These are phyloP conservation scores for Dicroscelio sp. DNA, from an alignment of 2,888 invertebrate genomes.

Conservation along the genomic window DNA sequence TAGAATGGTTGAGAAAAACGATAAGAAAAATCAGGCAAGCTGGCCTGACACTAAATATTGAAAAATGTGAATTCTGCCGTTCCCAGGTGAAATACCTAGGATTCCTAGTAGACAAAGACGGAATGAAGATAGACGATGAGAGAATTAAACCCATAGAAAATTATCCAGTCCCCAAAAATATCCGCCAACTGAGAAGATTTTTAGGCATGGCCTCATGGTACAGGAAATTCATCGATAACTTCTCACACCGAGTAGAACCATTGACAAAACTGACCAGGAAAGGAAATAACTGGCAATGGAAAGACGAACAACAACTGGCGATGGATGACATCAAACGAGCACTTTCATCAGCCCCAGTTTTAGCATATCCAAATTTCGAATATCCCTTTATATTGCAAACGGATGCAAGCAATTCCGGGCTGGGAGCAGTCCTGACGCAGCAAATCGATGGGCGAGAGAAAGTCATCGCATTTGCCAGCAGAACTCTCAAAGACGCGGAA, in stretches of 20 bases:
- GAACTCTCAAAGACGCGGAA: constrained; percentile 44
- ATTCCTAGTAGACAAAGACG: constrained; percentile 24
- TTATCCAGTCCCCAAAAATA: not conserved
- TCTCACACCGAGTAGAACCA: constrained; percentile 58
- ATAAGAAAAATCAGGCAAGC: constrained; percentile 37
- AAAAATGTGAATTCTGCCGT: constrained; percentile 74
- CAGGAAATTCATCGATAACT: constrained; percentile 57
- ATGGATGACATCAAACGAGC: not conserved
- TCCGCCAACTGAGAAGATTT: constrained; percentile 82
- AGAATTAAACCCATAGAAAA: not conserved
- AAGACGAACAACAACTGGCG: constrained; percentile 35
- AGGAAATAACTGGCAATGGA: constrained; percentile 46
- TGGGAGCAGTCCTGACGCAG: too few relatives aligned
- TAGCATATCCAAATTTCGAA: constrained; percentile 52
- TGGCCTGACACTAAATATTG: constrained; percentile 35
- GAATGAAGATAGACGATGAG: not conserved
- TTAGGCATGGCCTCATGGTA: constrained; percentile 75
- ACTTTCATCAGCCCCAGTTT: constrained; percentile 19
- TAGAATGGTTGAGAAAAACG: constrained; percentile 51
- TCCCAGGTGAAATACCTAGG: constrained; percentile 61
- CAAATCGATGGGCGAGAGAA: constrained; percentile 31
- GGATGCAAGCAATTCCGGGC: constrained; percentile 63
- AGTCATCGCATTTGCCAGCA: constrained; percentile 64
- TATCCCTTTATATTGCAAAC: constrained; percentile 56
- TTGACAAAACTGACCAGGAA: constrained; percentile 53